Evolutionary conservation across 2,113 vertebrate species (phyloP).

Genomic region (Aspiorhynchus laticeps): DNA sequence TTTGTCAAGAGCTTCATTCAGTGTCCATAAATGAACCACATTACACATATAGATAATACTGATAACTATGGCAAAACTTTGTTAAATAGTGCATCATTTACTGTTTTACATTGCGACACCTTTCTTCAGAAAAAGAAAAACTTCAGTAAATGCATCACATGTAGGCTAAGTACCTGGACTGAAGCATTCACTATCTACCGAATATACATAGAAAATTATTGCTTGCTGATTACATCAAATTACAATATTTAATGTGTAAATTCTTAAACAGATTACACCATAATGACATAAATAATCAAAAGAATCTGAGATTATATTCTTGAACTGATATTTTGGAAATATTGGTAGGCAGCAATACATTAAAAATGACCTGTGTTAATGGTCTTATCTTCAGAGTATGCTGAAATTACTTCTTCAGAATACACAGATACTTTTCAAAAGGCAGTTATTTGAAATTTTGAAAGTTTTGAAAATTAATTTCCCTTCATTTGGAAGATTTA

Average conservation of each 20-base stretch:
- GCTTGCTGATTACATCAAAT: background rate
- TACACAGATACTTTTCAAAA: background rate
- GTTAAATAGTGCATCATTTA: background rate
- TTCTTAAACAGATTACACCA: background rate
- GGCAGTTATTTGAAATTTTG: background rate
- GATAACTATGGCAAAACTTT: no score
- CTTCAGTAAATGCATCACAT: background rate
- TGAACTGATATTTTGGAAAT: background rate
- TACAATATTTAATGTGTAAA: background rate
- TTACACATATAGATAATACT: no score
- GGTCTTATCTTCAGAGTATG: no score
- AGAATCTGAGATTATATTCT: background rate
- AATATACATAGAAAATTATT: background rate
- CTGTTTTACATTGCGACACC: background rate
- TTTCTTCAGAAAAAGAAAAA: background rate
- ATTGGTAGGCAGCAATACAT: background rate
- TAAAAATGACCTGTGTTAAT: conserved; percentile 41
- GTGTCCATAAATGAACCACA: background rate
- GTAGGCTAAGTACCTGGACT: background rate
- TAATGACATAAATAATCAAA: background rate
- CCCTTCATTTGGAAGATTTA: no score
- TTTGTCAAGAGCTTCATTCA: background rate
- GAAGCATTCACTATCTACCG: background rate
- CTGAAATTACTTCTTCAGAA: no score
- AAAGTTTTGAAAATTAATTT: background rate